Evolutionary conservation across 92 coral and sea anemone species (phyloP), one percentile per base, ranked within the genome.

Genomic region (Isaurus tuberculatus): DNA sequence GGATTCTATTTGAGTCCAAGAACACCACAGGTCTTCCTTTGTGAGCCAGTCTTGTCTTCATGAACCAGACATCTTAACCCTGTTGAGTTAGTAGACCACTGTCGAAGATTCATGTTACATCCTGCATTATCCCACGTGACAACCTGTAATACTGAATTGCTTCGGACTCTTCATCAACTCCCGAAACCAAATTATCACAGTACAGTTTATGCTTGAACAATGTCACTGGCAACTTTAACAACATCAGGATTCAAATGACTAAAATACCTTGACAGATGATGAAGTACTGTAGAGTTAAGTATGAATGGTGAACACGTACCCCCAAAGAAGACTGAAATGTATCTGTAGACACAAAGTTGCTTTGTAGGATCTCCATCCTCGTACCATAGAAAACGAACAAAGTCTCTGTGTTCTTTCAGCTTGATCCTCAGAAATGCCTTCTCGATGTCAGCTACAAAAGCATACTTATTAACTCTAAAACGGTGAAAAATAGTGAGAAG

Each of bases 371-470:
- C n/a, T n/a, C n/a, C n/a, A n/a, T n/a, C n/a, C n/a, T n/a, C n/a
- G n/a, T n/a, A n/a, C n/a, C n/a, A n/a, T n/a, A n/a, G n/a, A n/a
- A n/a, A n/a, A n/a, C n/a, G n/a, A n/a, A n/a, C n/a, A n/a, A 13
- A 87, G 86, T 72, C 69, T 16, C 82, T 28, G 70, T 81, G 81
- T 81, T 80, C 86, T 36, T 28, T 60, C 7, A 71, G 28, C 70
- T 81, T 73, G 58, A 81, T 81, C 69, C 70, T 42, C 75, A 72
- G 42, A 75, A 72, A 43, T 19, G 83, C 90, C 57, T 72, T 82
- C 78, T 81, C 84, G 27, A 81, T 87, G 80, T 87, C 87, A 44
- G 84, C 87, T 61, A 87, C 90, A 73, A 82, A 49, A 43, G 90
- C 87, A 65, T 43, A 72, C 77, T 81, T 81, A 60, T 82, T 72